phyloP scores from a whole-genome alignment of 2,113 vertebrate genomes.

The Chionodraco myersi region DNA sequence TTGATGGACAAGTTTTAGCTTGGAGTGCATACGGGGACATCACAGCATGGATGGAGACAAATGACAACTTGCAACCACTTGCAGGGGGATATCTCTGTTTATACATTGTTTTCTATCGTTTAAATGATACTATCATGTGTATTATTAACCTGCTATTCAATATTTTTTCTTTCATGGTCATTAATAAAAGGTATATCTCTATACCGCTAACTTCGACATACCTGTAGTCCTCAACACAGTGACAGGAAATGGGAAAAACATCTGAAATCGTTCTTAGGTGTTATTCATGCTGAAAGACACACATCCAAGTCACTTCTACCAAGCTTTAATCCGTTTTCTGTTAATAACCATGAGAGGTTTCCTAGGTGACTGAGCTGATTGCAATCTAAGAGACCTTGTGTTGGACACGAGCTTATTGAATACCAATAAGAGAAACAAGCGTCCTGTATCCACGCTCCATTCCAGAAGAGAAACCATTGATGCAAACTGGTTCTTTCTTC shows the following conservation, averaged over 20 bases:
- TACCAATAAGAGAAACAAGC: constrained; percentile 17
- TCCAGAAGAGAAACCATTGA: constrained; percentile 23
- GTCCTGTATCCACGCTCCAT: background rate
- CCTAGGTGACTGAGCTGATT: constrained; percentile 17
- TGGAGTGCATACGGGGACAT: constrained; percentile 38
- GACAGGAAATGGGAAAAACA: background rate
- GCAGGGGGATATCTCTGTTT: no score
- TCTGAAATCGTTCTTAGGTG: background rate
- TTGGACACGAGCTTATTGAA: constrained; percentile 19
- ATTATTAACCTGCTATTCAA: no score
- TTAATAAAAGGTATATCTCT: no score
- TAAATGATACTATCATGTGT: no score
- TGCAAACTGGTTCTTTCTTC: constrained; percentile 38
- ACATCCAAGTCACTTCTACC: constrained; percentile 4
- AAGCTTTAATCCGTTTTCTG: constrained; percentile 15
- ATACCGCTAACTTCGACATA: background rate
- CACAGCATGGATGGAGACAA: background rate
- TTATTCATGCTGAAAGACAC: constrained; percentile 5
- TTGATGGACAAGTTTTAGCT: constrained; percentile 37
- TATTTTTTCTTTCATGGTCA: no score
- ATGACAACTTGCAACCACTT: background rate
- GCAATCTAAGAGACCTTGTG: background rate
- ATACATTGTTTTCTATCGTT: no score
- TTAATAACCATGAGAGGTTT: background rate
- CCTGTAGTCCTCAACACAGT: no score